Evolutionary conservation across 2,888 invertebrate species (phyloP).

Genomic region (Drosophila villosipedis): DNA sequence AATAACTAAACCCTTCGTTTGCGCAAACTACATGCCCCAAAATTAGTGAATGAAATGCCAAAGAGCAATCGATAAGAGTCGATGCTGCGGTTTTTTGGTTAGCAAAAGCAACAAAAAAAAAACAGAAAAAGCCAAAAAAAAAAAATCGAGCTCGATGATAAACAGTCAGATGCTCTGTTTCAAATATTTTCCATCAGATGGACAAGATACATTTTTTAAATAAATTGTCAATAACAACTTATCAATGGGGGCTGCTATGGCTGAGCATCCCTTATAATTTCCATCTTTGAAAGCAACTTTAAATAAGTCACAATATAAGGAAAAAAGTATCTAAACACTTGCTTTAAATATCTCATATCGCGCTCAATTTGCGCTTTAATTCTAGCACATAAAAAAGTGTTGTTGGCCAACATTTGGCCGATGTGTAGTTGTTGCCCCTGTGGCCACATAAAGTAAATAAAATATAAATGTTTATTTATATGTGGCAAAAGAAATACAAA

Average conservation of each 20-base stretch:
- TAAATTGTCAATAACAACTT: neutral
- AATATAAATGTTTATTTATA: conserved; percentile 54
- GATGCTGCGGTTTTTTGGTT: conserved; percentile 46
- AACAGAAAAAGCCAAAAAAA: neutral
- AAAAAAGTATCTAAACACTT: neutral
- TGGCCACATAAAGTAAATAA: conserved; percentile 61
- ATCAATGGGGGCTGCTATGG: neutral
- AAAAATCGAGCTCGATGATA: neutral
- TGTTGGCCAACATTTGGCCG: conserved; percentile 51
- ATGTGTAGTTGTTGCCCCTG: conserved; percentile 22
- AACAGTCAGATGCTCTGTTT: neutral
- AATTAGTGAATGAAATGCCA: conserved; percentile 74
- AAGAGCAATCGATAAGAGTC: conserved; percentile 50
- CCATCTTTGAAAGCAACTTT: neutral
- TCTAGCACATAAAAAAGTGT: neutral
- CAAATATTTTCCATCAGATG: neutral
- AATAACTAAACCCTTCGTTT: conserved; percentile 68
- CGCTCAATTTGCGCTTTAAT: neutral
- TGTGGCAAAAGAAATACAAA: conserved; percentile 14
- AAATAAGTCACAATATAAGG: neutral
- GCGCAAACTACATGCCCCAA: conserved; percentile 50
- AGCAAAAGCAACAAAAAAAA: conserved; percentile 30
- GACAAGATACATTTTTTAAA: neutral
- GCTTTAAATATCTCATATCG: neutral
- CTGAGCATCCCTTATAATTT: neutral